These are phyloP conservation scores for Hipparchia semele DNA, from an alignment of 2,888 invertebrate species.

Conservation along the genomic window DNA sequence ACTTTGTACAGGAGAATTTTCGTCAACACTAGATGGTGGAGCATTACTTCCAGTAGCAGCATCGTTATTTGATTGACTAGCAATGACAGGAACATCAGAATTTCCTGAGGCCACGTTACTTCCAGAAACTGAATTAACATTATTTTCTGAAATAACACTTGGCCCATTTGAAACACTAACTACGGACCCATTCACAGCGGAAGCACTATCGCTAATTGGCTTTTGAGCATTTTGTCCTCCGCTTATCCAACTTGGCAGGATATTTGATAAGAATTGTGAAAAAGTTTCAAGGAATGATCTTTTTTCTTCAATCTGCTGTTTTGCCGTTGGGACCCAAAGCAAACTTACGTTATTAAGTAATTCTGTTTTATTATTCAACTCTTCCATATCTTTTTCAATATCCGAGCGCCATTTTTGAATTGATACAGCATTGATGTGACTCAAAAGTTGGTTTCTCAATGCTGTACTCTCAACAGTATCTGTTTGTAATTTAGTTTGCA, in stretches of 20 bases:
- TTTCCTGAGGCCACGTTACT: conserved; percentile 8
- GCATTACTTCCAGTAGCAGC: neutral
- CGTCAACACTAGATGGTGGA: neutral
- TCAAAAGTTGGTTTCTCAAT: conserved; percentile 58
- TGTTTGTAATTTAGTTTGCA: conserved; percentile 59
- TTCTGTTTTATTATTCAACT: conserved; percentile 64
- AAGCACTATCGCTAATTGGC: neutral
- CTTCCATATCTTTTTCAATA: conserved; percentile 62
- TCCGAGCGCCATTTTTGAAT: conserved; percentile 59
- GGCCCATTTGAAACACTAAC: conserved; percentile 4
- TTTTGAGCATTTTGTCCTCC: conserved; percentile 21
- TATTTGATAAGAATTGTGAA: conserved; percentile 58
- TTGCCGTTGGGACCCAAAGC: conserved; percentile 58
- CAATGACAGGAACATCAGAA: neutral
- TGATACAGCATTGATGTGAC: conserved; percentile 60
- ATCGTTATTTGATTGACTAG: conserved; percentile 8
- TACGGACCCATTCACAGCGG: neutral
- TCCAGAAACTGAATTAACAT: conserved; percentile 4
- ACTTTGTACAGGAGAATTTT: neutral
- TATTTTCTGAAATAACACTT: conserved; percentile 9
- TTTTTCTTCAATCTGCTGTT: conserved; percentile 60
- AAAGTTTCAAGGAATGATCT: conserved; percentile 61
- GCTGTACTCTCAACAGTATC: conserved; percentile 51
- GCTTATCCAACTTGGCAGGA: conserved; percentile 47
- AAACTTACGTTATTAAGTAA: conserved; percentile 58